Evolutionary conservation across 37 sponge, comb jelly and placozoan species (phyloP).

Genomic region (Tethya wilhelma): DNA sequence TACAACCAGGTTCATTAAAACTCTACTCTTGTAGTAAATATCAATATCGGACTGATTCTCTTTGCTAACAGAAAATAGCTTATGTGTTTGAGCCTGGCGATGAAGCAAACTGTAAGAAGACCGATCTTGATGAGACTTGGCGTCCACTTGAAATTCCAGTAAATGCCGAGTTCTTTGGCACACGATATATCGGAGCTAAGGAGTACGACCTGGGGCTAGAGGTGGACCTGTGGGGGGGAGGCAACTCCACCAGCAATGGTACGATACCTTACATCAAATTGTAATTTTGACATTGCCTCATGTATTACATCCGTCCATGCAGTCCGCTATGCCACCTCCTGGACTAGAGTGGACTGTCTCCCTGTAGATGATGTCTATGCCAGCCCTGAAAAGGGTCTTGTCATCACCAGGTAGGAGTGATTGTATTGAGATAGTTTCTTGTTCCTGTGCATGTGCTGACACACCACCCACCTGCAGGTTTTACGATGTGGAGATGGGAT

Average conservation of each 20-base stretch:
- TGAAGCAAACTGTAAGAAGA: constrained; percentile 22
- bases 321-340: background rate
- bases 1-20: too few relatives aligned
- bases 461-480: too few relatives aligned
- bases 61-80: constrained; percentile 27
- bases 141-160: constrained; percentile 39
- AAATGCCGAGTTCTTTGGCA: constrained; percentile 31
- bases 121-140: constrained; percentile 6
- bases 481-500: background rate
- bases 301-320: too few relatives aligned
- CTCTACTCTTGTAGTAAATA: too few relatives aligned
- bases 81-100: constrained; percentile 42
- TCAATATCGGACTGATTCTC: too few relatives aligned
- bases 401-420: too few relatives aligned
- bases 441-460: too few relatives aligned
- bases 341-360: constrained; percentile 23
- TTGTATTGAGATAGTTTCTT: too few relatives aligned
- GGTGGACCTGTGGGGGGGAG: constrained; percentile 3
- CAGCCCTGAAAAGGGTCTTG: background rate
- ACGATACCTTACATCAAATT: background rate
- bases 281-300: too few relatives aligned
- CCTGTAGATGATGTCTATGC: constrained; percentile 24
- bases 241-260: too few relatives aligned
- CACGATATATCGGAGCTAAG: constrained; percentile 43
- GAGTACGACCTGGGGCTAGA: constrained; percentile 6